Conservation (phyloP, 92 coral and sea anemone genomes). For the Anthopleura xanthogrammica region DNA sequence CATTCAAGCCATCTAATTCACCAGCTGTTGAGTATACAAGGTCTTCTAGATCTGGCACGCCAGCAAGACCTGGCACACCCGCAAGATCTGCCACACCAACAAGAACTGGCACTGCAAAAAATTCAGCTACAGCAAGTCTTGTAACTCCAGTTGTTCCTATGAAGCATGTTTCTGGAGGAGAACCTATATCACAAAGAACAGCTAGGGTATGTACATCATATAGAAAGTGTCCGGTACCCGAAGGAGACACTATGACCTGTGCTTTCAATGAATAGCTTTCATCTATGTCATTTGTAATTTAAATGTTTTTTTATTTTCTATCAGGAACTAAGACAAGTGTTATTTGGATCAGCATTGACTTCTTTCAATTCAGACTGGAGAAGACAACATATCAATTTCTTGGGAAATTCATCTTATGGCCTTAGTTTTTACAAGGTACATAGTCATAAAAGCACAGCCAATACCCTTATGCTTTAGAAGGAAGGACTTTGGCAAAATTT, state of each 20-base stretch:
- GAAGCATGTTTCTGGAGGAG: slow-evolving; percentile 46
- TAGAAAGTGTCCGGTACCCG: too few species aligned
- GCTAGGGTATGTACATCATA: slow-evolving; percentile 42
- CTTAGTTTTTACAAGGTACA: slow-evolving; percentile 78
- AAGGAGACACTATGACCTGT: too few species aligned
- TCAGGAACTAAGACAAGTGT: slow-evolving; percentile 55
- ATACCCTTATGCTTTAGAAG: background rate
- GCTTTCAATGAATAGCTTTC: too few species aligned
- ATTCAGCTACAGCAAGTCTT: slow-evolving; percentile 24
- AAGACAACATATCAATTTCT: slow-evolving; percentile 76
- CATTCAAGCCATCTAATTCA: background rate
- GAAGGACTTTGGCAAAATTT: too few species aligned
- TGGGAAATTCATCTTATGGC: slow-evolving; percentile 56
- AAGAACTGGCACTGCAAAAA: background rate
- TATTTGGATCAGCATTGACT: slow-evolving; percentile 69
- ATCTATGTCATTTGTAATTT: too few species aligned
- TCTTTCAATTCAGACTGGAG: slow-evolving; percentile 75
- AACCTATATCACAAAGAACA: slow-evolving; percentile 59
- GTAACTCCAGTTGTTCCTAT: slow-evolving; percentile 22
- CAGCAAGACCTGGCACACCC: slow-evolving; percentile 13
- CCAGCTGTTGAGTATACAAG: background rate
- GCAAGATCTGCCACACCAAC: background rate
- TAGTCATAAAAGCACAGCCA: background rate
- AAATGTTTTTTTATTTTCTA: background rate
- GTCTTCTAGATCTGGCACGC: background rate